Evolutionary conservation across 2,888 invertebrate genomes (phyloP).

Genomic region (Oegoconia quadripuncta): DNA sequence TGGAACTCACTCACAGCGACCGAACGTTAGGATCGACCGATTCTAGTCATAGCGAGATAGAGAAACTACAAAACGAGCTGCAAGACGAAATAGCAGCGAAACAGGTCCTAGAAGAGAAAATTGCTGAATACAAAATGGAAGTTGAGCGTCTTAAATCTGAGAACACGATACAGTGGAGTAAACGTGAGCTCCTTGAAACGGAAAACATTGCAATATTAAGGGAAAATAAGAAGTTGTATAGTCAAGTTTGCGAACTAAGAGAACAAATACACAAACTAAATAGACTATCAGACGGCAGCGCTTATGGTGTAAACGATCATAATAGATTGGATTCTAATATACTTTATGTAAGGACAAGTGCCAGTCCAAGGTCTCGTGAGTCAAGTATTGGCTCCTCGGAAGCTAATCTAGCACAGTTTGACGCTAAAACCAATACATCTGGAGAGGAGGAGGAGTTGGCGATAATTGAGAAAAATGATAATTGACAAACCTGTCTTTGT

Average conservation of each 20-base stretch:
- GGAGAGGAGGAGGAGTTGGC: constrained; percentile 70
- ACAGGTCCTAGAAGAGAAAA: constrained; percentile 67
- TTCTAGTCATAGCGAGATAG: constrained; percentile 70
- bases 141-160: constrained; percentile 93
- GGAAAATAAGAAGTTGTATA: constrained; percentile 90
- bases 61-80: constrained; percentile 64
- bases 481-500: constrained; percentile 13
- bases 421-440: constrained; percentile 64
- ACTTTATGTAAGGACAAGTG: constrained; percentile 58
- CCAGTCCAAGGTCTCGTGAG: constrained; percentile 64
- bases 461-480: constrained; percentile 55
- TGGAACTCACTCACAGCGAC: constrained; percentile 58
- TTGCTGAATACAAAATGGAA: constrained; percentile 75
- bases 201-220: constrained; percentile 92
- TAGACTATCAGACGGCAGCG: constrained; percentile 65
- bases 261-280: constrained; percentile 72
- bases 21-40: constrained; percentile 67
- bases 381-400: constrained; percentile 70
- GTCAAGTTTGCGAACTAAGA: constrained; percentile 67
- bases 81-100: constrained; percentile 71
- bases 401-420: constrained; percentile 56
- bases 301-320: constrained; percentile 43
- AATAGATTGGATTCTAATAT: constrained; percentile 58
- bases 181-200: constrained; percentile 92
- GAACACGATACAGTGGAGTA: constrained; percentile 96